Base-by-base conservation (phyloP, 92 coral and sea anemone species). In the Paramuricea clavata region DNA sequence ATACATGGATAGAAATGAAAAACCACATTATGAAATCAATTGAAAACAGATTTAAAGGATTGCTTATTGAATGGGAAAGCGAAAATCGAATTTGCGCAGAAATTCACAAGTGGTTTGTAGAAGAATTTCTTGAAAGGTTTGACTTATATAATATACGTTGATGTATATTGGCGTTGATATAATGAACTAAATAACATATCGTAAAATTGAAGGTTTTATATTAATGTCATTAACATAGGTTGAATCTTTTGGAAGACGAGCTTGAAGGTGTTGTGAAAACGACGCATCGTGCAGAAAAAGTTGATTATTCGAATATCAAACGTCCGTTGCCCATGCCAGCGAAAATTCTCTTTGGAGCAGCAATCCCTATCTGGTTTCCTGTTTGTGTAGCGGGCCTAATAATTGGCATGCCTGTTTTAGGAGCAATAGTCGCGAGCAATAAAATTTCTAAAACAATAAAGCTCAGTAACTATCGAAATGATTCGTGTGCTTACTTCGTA, bases 331-430 rank as follows among this genome's bases (percentile, higher is more conserved):
- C 39, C 26, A 8, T 44, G 0, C 26, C 76, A 33, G 52, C 22
- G 30, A 90, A 61, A 26, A 69, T 85, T 30, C 23, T 73, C 5
- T 28, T 81, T 34, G 90, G 87, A 11, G 75, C 85, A 25, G 78
- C 86, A 7, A 41, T 69, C 60, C 93, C 91, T 6, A 10, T 92
- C 52, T 92, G 95, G 95, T 13, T 89, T 82, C 93, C 95, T 12
- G 61, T 92, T 19, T 73, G 82, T 12, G 57, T 92, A 10, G 89
- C 68, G 17, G 89, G 56, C 12, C 56, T 89, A 26, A 47, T 83
- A 2, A 54, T 92, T 21, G 90, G 90, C 6, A 17, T 49, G 17
- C 92, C 93, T 0, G 32, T 83, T 42, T 25, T 83, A 1, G 95
- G 89, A 31, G 73, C 78, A 10, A 25, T 69, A 25, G 79, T 71